Evolutionary conservation across 2,797 vertebrate genomes (phyloP).

Genomic region (Hafferia zeledoni): DNA sequence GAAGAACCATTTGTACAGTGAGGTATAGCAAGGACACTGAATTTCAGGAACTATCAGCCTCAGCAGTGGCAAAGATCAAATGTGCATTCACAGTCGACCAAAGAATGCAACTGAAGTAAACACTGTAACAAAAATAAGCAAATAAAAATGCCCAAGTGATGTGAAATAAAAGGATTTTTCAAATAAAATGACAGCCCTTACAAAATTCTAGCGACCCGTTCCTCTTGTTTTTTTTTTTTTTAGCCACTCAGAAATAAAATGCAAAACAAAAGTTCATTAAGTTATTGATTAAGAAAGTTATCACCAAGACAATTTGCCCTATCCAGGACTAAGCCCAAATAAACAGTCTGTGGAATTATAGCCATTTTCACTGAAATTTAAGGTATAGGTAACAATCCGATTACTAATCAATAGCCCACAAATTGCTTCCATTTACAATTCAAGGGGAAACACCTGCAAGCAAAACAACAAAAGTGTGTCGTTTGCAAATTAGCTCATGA

Average conservation of each 20-base stretch:
- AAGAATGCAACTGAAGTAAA: background rate
- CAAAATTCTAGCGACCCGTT: background rate
- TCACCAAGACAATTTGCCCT: background rate
- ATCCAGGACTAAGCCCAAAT: background rate
- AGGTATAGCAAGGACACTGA: background rate
- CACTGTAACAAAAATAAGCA: background rate
- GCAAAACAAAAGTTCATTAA: background rate
- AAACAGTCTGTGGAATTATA: background rate
- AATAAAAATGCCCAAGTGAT: background rate
- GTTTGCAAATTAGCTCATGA: background rate
- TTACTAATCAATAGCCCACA: background rate
- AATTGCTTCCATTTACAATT: background rate
- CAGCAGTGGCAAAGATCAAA: background rate
- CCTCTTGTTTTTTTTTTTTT: background rate
- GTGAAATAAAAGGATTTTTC: background rate
- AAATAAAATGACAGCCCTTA: background rate
- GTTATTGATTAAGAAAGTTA: background rate
- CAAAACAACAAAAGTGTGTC: background rate
- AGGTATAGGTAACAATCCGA: background rate
- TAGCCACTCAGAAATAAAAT: background rate
- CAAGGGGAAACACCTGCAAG: background rate
- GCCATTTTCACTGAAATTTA: background rate
- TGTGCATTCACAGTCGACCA: background rate
- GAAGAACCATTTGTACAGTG: background rate
- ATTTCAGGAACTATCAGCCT: background rate